Evolutionary conservation across 2,888 invertebrate genomes (phyloP).

Genomic region (Cataglyphis rosenhaueri): DNA sequence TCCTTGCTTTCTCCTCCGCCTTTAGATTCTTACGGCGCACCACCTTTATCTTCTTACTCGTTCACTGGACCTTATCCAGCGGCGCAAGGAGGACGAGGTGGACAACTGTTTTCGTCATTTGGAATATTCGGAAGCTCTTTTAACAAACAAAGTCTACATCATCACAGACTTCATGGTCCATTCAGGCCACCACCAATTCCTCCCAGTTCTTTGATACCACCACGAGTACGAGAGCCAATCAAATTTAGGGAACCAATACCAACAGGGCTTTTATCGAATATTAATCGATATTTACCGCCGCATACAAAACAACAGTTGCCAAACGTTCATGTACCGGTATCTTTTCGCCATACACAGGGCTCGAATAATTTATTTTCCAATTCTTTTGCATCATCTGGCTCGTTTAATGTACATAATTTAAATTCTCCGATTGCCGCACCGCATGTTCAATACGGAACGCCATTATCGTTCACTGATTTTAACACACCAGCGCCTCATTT

Average conservation of each 20-base stretch:
- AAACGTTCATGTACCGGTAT: constrained; percentile 68
- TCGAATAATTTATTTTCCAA: constrained; percentile 60
- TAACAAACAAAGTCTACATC: constrained; percentile 78
- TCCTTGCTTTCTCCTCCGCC: constrained; percentile 65
- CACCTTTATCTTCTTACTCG: constrained; percentile 80
- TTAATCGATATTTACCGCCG: constrained; percentile 86
- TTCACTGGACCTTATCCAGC: constrained; percentile 83
- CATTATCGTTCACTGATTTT: constrained; percentile 81
- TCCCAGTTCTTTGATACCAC: constrained; percentile 77
- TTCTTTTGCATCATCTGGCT: constrained; percentile 61
- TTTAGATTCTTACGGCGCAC: constrained; percentile 77
- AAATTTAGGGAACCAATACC: constrained; percentile 91
- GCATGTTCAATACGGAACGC: constrained; percentile 82
- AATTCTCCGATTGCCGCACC: constrained; percentile 81
- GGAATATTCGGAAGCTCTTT: constrained; percentile 80
- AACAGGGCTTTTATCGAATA: constrained; percentile 87
- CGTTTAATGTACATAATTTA: constrained; percentile 42
- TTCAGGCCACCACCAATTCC: constrained; percentile 72
- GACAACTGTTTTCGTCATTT: constrained; percentile 77
- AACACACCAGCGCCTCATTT: constrained; percentile 81
- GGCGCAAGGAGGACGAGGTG: constrained; percentile 83
- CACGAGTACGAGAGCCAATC: constrained; percentile 86
- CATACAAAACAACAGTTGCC: constrained; percentile 80
- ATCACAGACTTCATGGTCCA: constrained; percentile 66
- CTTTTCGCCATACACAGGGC: constrained; percentile 75